Evolutionary conservation across 2,113 vertebrate species (phyloP), one percentile per base, ranked within the genome.

Genomic region (Grus americana): DNA sequence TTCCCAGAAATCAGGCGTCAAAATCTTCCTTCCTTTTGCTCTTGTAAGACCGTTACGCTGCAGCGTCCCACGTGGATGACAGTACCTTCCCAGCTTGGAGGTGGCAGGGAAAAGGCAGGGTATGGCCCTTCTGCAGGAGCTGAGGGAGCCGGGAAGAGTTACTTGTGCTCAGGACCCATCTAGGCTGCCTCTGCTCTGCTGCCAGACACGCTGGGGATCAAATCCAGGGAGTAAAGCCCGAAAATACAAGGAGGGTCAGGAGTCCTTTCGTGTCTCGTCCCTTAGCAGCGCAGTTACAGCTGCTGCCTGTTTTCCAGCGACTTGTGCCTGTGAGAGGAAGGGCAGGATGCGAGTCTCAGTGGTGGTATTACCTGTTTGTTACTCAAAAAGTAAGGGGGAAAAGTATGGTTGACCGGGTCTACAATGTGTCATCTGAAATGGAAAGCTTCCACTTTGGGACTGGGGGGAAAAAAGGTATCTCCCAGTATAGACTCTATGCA

Each of bases 21-120:
- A 86, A 38, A 47, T 72, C 36, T 79, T 90, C 58, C 38, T 92
- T 59, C 12, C 6, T 58, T 86, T 74, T 67, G 40, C 13, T 82
- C 5, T 1, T 36, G 9, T 17, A 18, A 78, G 47, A 32, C 22
- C 9, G 11, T 0, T 10, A 5, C 2, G 1, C 20, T 79, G 81
- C 57, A 87, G 26, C 66, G 32, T 82, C 78, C 72, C 7, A 1
- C 0, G 0, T 20, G 16, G 62, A 38, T 79, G 58, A 21, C 21
- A 11, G 20, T 20, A 27, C 46, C 40, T 72, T 86, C 24, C 61
- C 57, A 79, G 17, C 68, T 50, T 50, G 58, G 49, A 42, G 5
- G 10, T 44, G 30, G 6, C 46, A 57, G 58, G 55, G 70, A 30
- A 50, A 8, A 36, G 49, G 42, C 34, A 68, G 29, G 34, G 2